These are phyloP conservation scores for Gymnorhina tibicen DNA, from an alignment of 2,113 vertebrate genomes.

Conservation along the genomic window DNA sequence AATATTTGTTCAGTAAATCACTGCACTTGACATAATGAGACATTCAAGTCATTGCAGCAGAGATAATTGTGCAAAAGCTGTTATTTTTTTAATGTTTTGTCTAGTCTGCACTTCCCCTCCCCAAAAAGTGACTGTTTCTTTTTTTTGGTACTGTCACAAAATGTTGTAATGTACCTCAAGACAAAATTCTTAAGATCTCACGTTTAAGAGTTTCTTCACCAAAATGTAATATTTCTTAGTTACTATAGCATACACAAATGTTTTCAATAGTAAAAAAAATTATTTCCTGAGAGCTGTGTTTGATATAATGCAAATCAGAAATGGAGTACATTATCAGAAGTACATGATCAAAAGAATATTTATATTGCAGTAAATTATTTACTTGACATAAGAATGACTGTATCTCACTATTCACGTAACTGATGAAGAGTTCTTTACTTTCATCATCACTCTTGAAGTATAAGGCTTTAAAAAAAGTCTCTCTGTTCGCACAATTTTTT, in stretches of 20 bases:
- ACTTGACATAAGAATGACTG: neutral
- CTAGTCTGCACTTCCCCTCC: neutral
- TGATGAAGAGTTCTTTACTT: neutral
- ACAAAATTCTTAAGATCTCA: neutral
- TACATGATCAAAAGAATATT: neutral
- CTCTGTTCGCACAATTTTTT: neutral
- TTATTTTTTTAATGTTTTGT: neutral
- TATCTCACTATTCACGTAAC: neutral
- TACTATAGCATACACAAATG: neutral
- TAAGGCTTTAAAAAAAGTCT: neutral
- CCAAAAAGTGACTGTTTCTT: neutral
- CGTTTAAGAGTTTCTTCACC: neutral
- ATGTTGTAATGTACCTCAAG: accelerated
- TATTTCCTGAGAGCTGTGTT: neutral
- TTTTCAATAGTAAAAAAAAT: neutral
- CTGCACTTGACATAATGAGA: constrained; percentile 39
- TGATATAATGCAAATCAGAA: neutral
- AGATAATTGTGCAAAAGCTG: neutral
- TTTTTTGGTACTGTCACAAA: neutral
- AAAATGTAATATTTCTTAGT: neutral
- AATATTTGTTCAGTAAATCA: constrained; percentile 55
- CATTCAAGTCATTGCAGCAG: neutral
- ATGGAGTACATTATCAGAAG: neutral
- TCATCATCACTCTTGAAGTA: neutral
- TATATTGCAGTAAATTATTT: neutral